These are phyloP conservation scores for Malurus splendens DNA, from an alignment of 2,797 vertebrate species.

Conservation along the genomic window DNA sequence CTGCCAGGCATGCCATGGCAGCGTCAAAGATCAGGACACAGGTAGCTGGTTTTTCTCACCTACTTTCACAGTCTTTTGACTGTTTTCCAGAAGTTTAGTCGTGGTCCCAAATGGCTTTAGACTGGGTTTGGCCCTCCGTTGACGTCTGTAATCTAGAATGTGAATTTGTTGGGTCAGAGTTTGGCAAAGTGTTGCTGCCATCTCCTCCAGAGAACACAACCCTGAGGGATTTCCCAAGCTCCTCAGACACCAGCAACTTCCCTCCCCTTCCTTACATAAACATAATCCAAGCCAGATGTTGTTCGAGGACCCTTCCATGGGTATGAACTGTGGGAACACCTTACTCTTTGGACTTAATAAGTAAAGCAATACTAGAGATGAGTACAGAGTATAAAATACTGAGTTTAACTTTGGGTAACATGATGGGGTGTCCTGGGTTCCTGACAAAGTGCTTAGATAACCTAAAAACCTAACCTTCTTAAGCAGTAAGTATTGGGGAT, in stretches of 20 bases:
- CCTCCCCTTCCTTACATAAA: neutral
- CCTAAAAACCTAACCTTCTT: neutral
- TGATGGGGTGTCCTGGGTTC: neutral
- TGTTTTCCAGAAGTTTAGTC: neutral
- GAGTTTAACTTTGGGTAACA: neutral
- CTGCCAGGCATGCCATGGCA: neutral
- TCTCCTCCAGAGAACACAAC: neutral
- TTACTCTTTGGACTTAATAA: neutral
- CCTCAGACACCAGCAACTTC: neutral
- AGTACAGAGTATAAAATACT: neutral
- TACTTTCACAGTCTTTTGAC: neutral
- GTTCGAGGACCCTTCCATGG: neutral
- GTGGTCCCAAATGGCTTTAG: neutral
- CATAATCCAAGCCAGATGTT: neutral
- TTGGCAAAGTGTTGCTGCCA: rapidly evolving
- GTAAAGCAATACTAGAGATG: neutral
- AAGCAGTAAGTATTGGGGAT: neutral
- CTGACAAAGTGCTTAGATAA: neutral
- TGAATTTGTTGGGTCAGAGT: neutral
- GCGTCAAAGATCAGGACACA: neutral
- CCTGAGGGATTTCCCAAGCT: neutral
- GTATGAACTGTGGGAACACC: neutral
- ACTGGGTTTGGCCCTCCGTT: neutral
- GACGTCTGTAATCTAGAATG: neutral
- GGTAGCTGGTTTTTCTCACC: neutral